Conservation (phyloP, 2,797 vertebrate species). For the Poeciliopsis turneri region DNA sequence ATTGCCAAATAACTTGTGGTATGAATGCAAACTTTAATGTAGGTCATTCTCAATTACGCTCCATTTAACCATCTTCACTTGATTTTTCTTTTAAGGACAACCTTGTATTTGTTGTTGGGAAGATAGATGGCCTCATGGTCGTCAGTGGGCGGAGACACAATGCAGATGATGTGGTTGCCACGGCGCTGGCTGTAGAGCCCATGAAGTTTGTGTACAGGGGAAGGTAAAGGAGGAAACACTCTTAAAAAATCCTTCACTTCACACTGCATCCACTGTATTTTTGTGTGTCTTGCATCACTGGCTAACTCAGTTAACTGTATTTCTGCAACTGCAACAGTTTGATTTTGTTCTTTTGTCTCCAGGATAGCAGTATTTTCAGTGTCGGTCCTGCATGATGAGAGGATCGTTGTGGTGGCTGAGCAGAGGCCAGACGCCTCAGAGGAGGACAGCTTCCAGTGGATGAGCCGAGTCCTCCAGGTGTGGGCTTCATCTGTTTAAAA, state of each 20-base stretch:
- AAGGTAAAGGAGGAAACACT: conserved; percentile 77
- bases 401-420: conserved; percentile 94
- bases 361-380: conserved; percentile 98
- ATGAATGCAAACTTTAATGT: background rate
- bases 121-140: conserved; percentile 93
- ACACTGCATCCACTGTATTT: background rate
- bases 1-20: background rate
- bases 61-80: background rate
- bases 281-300: background rate
- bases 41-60: background rate
- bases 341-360: conserved; percentile 47
- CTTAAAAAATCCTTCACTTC: background rate
- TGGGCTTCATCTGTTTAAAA: background rate
- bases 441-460: conserved; percentile 99
- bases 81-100: conserved; percentile 82
- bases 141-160: conserved; percentile 92
- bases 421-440: conserved; percentile 95
- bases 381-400: conserved; percentile 91
- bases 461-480: conserved; percentile 97
- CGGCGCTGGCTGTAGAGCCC: conserved; percentile 92
- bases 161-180: conserved; percentile 94
- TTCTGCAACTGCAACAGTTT: conserved; percentile 5
- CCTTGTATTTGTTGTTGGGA: conserved; percentile 93
- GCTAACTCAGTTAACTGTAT: background rate
- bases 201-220: conserved; percentile 99